Base-by-base conservation (phyloP, 2,113 vertebrate genomes). In the Struthidea cinerea region DNA sequence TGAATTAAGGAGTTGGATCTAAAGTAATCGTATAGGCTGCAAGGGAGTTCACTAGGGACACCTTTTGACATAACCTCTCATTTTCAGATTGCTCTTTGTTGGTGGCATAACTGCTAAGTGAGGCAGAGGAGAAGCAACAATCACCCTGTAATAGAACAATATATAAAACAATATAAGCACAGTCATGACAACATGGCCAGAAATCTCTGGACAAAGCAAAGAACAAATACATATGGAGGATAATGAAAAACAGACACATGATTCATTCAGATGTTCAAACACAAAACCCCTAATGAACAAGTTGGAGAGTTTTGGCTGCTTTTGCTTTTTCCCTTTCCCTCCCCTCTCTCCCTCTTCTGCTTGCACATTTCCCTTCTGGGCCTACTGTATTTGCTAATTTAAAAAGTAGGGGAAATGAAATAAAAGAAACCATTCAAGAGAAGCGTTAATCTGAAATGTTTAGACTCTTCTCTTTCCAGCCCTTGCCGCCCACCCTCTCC, bases 161-260 rank as follows among this genome's bases (percentile, higher is more conserved):
- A 69, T 97, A 77, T 96, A 94, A 95, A 97, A 75, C 84, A 85
- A 97, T 97, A 94, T 89, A 79, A 86, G 95, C 89, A 65, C 76
- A 70, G 21, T 94, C 56, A 92, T 78, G 81, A 92, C 90, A 81
- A 84, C 96, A 96, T 77, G 94, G 70, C 81, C 91, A 96, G 95
- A 97, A 97, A 95, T 82, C 84, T 90, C 82, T 76, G 94, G 96
- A 97, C 88, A 96, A 97, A 97, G 92, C 64, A 22, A 44, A 75
- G 91, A 78, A 82, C 60, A 60, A 69, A 89, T 94, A 68, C 95
- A 96, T 94, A 92, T 94, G 92, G 89, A 87, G 49, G 81, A 60
- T 97, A 97, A 97, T 97, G 91, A 88, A 86, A 97, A 97, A 39
- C 97, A 98, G 96, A 92, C 75, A 78, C 84, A 68, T 79, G 86